A percentile compares a stretch with the other conserved stretches of the same genome.
phyloP scores from a whole-genome alignment of 2,888 invertebrate species.

The Scaptomyza tumidula region DNA sequence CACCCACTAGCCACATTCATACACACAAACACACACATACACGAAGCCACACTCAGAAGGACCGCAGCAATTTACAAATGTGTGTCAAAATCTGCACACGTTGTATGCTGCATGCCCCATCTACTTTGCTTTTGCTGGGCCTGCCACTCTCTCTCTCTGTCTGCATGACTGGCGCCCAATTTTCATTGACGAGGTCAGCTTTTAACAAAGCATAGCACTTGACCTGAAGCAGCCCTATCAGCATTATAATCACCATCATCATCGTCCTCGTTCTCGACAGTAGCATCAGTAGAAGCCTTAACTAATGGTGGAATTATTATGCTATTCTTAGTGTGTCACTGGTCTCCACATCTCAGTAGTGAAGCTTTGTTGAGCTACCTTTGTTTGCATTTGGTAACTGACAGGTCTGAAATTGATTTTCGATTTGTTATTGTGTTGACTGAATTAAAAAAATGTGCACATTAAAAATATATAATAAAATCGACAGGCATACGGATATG shows the following conservation, averaged over 20 bases:
- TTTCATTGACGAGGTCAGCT: conserved; percentile 75
- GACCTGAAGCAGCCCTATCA: conserved; percentile 36
- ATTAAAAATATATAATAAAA: neutral
- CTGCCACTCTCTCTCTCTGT: conserved; percentile 3
- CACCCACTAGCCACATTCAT: conserved; percentile 5
- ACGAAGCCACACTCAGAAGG: conserved; percentile 18
- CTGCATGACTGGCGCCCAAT: conserved; percentile 45
- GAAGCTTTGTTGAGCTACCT: conserved; percentile 6
- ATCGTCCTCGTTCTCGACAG: neutral
- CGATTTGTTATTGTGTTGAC: conserved; percentile 10
- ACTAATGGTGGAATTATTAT: conserved; percentile 34
- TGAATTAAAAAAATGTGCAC: neutral
- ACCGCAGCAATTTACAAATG: conserved; percentile 68
- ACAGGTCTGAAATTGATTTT: conserved; percentile 42
- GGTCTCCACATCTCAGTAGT: conserved; percentile 13
- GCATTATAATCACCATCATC: conserved; percentile 12
- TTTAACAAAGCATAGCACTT: conserved; percentile 64
- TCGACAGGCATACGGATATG: neutral
- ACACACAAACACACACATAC: conserved; percentile 11
- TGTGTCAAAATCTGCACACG: conserved; percentile 71
- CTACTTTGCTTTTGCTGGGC: conserved; percentile 20
- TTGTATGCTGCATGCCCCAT: conserved; percentile 30
- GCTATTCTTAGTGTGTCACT: conserved; percentile 18
- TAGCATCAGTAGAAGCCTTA: conserved; percentile 5
- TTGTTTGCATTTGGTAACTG: conserved; percentile 46